Evolutionary conservation across 2,888 invertebrate genomes (phyloP).

Genomic region (Ophioninae sp.): DNA sequence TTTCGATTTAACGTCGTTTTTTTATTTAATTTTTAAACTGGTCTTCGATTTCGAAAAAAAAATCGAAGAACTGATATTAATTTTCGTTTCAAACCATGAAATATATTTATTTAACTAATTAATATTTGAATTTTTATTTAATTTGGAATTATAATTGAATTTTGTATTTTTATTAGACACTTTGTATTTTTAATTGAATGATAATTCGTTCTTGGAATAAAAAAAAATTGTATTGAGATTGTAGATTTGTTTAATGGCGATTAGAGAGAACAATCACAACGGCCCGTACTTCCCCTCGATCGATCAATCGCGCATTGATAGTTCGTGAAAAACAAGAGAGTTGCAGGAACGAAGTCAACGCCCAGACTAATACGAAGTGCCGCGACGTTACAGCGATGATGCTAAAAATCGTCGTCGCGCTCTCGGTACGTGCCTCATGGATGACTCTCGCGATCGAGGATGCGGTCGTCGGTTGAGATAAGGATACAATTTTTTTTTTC

Average conservation of each 20-base stretch:
- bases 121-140: background rate
- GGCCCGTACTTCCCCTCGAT: background rate
- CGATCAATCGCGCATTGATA: background rate
- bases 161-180: background rate
- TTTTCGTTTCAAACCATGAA: background rate
- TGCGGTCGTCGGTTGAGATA: conserved; percentile 63
- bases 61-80: too few relatives aligned
- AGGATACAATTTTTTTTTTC: conserved; percentile 28
- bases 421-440: conserved; percentile 17
- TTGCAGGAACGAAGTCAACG: conserved; percentile 41
- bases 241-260: too few relatives aligned
- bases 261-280: background rate
- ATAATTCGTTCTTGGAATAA: too few relatives aligned
- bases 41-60: too few relatives aligned
- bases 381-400: conserved; percentile 20
- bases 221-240: too few relatives aligned
- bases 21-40: too few relatives aligned
- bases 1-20: too few relatives aligned
- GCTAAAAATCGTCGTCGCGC: conserved; percentile 45
- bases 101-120: background rate
- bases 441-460: conserved; percentile 48
- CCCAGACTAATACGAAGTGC: conserved; percentile 44
- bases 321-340: conserved; percentile 13
- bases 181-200: too few relatives aligned
- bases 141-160: background rate